These are phyloP conservation scores for Synanthedon myopaeformis DNA, from an alignment of 2,888 invertebrate species.

Conservation along the genomic window DNA sequence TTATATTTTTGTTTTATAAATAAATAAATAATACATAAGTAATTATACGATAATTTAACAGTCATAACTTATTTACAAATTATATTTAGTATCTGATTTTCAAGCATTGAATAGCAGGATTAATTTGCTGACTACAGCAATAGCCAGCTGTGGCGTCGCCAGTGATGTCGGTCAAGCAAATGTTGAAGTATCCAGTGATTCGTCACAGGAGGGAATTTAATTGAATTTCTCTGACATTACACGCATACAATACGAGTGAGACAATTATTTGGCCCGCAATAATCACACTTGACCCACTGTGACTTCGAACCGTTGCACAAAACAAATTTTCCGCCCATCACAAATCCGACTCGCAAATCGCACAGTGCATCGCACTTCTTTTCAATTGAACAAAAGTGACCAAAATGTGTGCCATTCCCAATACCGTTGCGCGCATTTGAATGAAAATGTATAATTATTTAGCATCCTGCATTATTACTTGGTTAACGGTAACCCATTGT, in stretches of 20 bases:
- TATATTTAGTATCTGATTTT: too few relatives aligned
- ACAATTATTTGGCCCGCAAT: not conserved
- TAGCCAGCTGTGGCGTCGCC: too few relatives aligned
- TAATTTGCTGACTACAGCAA: too few relatives aligned
- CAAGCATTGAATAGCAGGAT: too few relatives aligned
- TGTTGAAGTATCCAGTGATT: too few relatives aligned
- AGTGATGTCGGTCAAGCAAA: too few relatives aligned
- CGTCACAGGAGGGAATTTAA: too few relatives aligned
- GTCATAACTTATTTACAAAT: too few relatives aligned
- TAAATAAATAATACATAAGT: too few relatives aligned
- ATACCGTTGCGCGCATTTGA: slow-evolving; percentile 38
- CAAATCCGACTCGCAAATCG: slow-evolving; percentile 7
- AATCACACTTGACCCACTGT: slow-evolving; percentile 2
- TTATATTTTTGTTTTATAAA: too few relatives aligned
- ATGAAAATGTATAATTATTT: slow-evolving; percentile 58
- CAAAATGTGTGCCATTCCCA: slow-evolving; percentile 23
- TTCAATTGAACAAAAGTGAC: slow-evolving; percentile 7
- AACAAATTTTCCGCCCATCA: slow-evolving; percentile 8
- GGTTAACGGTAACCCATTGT: slow-evolving; percentile 53
- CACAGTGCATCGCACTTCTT: not conserved
- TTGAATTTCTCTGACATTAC: not conserved
- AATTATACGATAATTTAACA: too few relatives aligned
- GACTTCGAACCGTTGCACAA: slow-evolving; percentile 1
- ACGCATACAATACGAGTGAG: not conserved
- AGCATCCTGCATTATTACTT: slow-evolving; percentile 45